A percentile compares a stretch with the other conserved stretches of the same genome.
These are phyloP conservation scores for Pipra filicauda DNA, from an alignment of 2,113 vertebrate species.

Conservation along the genomic window DNA sequence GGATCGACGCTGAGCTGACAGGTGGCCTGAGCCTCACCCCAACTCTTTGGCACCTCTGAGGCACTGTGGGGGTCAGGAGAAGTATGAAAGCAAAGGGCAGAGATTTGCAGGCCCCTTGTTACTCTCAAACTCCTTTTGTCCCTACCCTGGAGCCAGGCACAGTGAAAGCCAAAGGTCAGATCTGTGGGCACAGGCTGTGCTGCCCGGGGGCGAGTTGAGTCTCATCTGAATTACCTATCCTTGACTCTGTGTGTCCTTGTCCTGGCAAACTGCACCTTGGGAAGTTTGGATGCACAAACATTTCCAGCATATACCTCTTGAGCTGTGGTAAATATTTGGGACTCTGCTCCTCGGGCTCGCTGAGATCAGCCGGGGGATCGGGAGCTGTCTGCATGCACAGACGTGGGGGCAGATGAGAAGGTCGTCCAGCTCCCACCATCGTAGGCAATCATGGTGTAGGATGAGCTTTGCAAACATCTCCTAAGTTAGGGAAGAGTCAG, in stretches of 20 bases:
- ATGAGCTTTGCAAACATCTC: not conserved
- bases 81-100: not conserved
- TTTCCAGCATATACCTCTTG: not conserved
- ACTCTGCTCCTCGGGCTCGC: not conserved
- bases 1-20: rapidly evolving
- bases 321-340: not conserved
- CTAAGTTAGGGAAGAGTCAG: not conserved
- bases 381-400: not conserved
- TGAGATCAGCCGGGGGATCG: rapidly evolving
- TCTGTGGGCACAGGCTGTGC: not conserved
- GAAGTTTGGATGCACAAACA: not conserved
- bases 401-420: not conserved
- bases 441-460: rapidly evolving
- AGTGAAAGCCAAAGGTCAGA: rapidly evolving
- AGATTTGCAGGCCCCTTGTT: not conserved
- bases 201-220: not conserved
- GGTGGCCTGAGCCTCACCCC: not conserved
- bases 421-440: rapidly evolving
- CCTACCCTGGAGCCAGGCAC: not conserved
- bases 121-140: not conserved
- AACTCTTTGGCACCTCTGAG: not conserved
- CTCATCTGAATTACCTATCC: not conserved
- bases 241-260: not conserved
- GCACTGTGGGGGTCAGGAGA: not conserved
- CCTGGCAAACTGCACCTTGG: not conserved